These are phyloP conservation scores for Choristoneura rosaceana DNA, from an alignment of 2,888 invertebrate genomes.

Conservation along the genomic window DNA sequence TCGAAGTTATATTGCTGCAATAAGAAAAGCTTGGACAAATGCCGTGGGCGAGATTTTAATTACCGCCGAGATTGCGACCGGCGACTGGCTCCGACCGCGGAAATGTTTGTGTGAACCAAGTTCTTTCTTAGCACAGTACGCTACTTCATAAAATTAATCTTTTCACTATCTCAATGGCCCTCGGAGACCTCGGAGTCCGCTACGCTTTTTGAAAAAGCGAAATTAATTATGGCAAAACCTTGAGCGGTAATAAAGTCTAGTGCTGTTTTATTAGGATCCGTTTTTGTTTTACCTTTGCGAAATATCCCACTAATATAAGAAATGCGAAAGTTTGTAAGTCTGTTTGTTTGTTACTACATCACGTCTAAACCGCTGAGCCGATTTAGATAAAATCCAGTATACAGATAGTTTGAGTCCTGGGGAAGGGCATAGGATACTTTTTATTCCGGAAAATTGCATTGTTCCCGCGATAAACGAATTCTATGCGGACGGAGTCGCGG, in stretches of 20 bases:
- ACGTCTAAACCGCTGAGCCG: too few relatives aligned
- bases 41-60: constrained; percentile 66
- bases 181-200: constrained; percentile 4
- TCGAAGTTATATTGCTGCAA: constrained; percentile 14
- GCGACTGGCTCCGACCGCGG: constrained; percentile 32
- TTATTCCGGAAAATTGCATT: too few relatives aligned
- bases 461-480: too few relatives aligned
- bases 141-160: constrained; percentile 48
- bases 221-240: constrained; percentile 25
- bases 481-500: too few relatives aligned
- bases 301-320: too few relatives aligned
- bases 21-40: constrained; percentile 18
- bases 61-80: constrained; percentile 63
- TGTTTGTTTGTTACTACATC: too few relatives aligned
- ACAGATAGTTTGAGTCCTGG: too few relatives aligned
- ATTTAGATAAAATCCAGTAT: too few relatives aligned
- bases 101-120: constrained; percentile 51
- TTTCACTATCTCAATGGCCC: constrained; percentile 34
- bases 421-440: too few relatives aligned
- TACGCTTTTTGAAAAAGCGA: constrained; percentile 8
- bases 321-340: too few relatives aligned
- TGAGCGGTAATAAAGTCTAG: constrained; percentile 15
- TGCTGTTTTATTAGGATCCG: background rate
- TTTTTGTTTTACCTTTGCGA: background rate
- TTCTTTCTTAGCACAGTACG: constrained; percentile 46